phyloP scores from a whole-genome alignment of 2,797 vertebrate species.

The Pseudochirops corinnae region DNA sequence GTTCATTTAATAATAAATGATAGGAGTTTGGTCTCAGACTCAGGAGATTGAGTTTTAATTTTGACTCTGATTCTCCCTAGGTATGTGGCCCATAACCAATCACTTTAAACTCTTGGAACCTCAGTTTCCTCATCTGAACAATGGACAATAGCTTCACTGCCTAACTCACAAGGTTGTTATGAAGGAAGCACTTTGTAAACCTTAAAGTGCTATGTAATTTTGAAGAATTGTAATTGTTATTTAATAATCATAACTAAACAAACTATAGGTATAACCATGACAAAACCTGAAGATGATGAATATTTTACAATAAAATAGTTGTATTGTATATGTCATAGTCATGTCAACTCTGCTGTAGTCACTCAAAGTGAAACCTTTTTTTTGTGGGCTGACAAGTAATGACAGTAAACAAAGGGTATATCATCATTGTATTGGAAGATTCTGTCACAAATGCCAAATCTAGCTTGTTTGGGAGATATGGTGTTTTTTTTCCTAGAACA shows the following conservation, averaged over 20 bases:
- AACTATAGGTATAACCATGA: not conserved
- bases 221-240: not conserved
- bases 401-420: not conserved
- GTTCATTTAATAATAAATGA: constrained; percentile 2
- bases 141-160: not conserved
- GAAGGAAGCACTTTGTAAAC: not conserved
- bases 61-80: not conserved
- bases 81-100: not conserved
- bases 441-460: constrained; percentile 23
- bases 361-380: not conserved
- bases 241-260: not conserved
- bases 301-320: constrained; percentile 18
- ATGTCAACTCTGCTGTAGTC: not conserved
- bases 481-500: constrained; percentile 16
- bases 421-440: not conserved
- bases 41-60: not conserved
- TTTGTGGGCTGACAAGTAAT: constrained; percentile 3
- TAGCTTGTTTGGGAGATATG: constrained; percentile 5
- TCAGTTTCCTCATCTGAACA: not conserved
- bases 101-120: not conserved
- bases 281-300: constrained; percentile 20
- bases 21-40: not conserved
- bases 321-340: not conserved
- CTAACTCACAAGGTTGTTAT: not conserved
- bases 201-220: not conserved